These are phyloP conservation scores for Teleogryllus occipitalis DNA, from an alignment of 1,140 invertebrate genomes.

Conservation along the genomic window DNA sequence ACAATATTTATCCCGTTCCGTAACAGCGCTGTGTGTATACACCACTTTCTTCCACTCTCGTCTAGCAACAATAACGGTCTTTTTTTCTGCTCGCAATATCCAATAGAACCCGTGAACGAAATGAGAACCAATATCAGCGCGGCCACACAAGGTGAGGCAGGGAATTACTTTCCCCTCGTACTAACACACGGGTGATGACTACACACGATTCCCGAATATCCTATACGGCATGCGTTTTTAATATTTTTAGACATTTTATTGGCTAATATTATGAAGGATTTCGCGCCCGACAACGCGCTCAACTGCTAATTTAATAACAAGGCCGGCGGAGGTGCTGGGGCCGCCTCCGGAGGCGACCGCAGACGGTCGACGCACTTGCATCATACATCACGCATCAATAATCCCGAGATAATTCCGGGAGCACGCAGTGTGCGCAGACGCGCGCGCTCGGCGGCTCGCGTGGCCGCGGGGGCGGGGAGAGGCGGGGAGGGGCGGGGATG, in stretches of 20 bases:
- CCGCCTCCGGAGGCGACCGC: no score
- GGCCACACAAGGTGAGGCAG: background rate
- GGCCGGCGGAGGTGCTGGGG: no score
- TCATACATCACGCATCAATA: no score
- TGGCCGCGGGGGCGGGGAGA: no score
- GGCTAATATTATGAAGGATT: slow-evolving; percentile 5
- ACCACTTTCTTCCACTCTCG: background rate
- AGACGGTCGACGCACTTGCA: no score
- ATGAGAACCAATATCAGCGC: slow-evolving; percentile 1
- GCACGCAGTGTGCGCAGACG: no score
- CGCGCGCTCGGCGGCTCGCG: no score
- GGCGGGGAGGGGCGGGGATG: no score
- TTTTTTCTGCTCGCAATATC: background rate
- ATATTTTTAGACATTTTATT: slow-evolving; percentile 3
- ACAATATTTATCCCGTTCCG: background rate
- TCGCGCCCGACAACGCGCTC: background rate
- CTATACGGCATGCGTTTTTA: slow-evolving; percentile 1
- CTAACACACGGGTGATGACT: background rate
- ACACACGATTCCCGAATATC: background rate
- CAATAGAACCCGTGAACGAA: background rate
- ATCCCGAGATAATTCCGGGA: no score
- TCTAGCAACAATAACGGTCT: background rate
- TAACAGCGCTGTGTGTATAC: background rate
- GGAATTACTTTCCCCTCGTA: background rate
- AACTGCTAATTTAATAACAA: background rate